phyloP scores from a whole-genome alignment of 37 sponge, comb jelly and placozoan species.

The Lycopodina hypogea region DNA sequence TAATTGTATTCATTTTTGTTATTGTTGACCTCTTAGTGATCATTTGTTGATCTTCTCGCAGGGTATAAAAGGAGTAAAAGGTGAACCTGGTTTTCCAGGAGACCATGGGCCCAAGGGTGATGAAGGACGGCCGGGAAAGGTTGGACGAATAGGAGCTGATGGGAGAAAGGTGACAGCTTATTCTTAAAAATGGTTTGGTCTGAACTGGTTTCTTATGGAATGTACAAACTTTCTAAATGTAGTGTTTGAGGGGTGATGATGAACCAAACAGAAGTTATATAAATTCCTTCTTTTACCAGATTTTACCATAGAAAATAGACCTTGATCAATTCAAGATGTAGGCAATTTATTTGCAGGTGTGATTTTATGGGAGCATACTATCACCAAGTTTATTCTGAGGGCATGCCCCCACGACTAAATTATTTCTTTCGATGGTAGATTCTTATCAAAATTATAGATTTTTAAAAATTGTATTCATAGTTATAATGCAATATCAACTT shows the following conservation, averaged over 20 bases:
- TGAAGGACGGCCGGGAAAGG: constrained; percentile 22
- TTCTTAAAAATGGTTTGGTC: not conserved
- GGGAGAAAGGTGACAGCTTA: constrained; percentile 37
- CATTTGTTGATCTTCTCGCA: not conserved
- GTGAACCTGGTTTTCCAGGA: constrained; percentile 31
- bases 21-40: not conserved
- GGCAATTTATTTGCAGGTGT: too few species aligned
- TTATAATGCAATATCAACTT: too few species aligned
- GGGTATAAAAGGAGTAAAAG: constrained; percentile 31
- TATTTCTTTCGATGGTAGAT: too few species aligned
- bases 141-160: constrained; percentile 4
- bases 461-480: too few species aligned
- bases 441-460: too few species aligned
- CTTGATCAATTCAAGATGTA: too few species aligned
- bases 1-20: not conserved
- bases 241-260: not conserved
- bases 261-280: too few species aligned
- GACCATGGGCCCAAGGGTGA: constrained; percentile 19
- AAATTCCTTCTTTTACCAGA: too few species aligned
- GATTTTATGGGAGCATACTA: too few species aligned
- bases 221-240: not conserved
- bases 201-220: not conserved
- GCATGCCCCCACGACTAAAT: too few species aligned
- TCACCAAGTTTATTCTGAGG: too few species aligned
- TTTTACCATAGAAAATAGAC: too few species aligned